Base-by-base conservation (phyloP, 2,113 vertebrate species). In the Lepisosteus oculatus region DNA sequence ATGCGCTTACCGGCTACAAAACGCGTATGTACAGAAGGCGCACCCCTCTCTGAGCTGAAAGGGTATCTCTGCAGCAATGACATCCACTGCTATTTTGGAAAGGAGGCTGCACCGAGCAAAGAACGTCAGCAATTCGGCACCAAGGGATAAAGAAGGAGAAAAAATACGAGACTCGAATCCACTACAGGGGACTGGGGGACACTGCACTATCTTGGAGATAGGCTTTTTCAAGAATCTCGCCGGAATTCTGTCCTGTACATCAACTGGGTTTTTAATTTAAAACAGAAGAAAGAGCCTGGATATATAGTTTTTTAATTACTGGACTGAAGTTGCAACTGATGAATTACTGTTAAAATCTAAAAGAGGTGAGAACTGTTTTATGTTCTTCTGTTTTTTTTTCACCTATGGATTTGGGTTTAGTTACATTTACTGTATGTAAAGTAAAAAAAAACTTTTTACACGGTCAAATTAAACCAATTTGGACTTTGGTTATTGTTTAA, bases 21-120 rank as follows among this genome's bases (percentile, higher is more conserved):
- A 29, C 29, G 29, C 29, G 29, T 55, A 57, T 6, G 57, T 61
- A 43, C 56, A 66, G n/a, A 15, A 11, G 9, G 14, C 8, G 17
- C 61, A 55, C 51, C 43, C 29, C 69, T 75, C 76, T 70, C 55
- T 69, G 69, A 45, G n/a, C 77, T 56, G 70, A 43, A 47, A 80
- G 72, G n/a, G 71, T 77, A 84, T 90, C 89, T 86, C 74, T 77
- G 80, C 43, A 71, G 84, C 89, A 92, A 85, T 91, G 93, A 93
- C 92, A 93, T 80, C 84, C 76, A 0, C 72, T 74, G 93, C 95
- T 97, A 97, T 97, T 97, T 96, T 96, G 81, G 93, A 94, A 80
- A 85, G 81, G 87, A 90, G 90, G 88, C 85, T 78, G 89, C 80
- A 86, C 87, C 79, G 80, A 86, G 87, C 67, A 43, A 78, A 85